phyloP scores from a whole-genome alignment of 2,888 invertebrate genomes.

The Chrysolina oricalcia region DNA sequence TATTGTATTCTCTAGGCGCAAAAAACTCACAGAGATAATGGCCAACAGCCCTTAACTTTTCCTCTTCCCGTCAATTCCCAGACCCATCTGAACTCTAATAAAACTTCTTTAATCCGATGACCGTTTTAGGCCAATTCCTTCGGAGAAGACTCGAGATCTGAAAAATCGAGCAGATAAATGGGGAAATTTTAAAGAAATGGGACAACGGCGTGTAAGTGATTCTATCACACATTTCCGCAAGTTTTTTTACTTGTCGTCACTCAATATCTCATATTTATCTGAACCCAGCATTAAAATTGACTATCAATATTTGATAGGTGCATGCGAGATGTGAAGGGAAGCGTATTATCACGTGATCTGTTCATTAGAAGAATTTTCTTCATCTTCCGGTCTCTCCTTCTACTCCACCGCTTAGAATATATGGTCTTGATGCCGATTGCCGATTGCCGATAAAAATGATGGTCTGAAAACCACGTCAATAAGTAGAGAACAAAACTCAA shows the following conservation, averaged over 20 bases:
- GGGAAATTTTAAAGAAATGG: background rate
- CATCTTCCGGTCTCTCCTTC: no score
- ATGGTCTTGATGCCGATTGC: no score
- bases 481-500: no score
- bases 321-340: no score
- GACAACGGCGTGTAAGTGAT: background rate
- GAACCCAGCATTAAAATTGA: no score
- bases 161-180: background rate
- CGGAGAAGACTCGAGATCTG: background rate
- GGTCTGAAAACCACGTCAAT: no score
- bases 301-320: no score
- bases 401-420: no score
- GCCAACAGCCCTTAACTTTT: conserved; percentile 34
- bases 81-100: conserved; percentile 32
- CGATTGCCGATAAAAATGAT: no score
- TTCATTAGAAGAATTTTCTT: no score
- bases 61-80: conserved; percentile 34
- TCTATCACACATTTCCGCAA: background rate
- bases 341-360: no score
- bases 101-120: conserved; percentile 34
- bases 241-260: background rate
- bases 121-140: conserved; percentile 26
- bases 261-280: no score
- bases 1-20: conserved; percentile 21
- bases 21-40: conserved; percentile 21